A percentile compares a stretch with the other conserved stretches of the same genome.
phyloP scores from a whole-genome alignment of 2,888 invertebrate genomes.

The Pyralis farinalis region DNA sequence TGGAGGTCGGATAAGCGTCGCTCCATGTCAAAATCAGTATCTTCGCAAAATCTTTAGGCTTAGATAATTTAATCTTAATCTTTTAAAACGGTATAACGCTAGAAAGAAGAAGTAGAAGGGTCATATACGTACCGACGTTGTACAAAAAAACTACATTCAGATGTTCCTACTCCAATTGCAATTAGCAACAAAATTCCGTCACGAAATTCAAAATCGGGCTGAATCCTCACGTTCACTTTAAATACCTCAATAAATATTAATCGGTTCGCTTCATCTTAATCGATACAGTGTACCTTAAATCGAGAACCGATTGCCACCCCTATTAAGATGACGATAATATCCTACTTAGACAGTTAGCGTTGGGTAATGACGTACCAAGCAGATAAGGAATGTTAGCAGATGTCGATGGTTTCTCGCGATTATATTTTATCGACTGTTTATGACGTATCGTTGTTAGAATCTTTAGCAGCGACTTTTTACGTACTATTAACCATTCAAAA shows the following conservation, averaged over 20 bases:
- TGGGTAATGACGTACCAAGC: constrained; percentile 8
- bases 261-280: constrained; percentile 16
- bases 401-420: constrained; percentile 8
- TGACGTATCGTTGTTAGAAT: no score
- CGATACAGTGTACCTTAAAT: constrained; percentile 15
- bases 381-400: constrained; percentile 8
- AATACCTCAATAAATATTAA: constrained; percentile 18
- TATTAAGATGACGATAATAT: constrained; percentile 8
- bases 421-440: constrained; percentile 3
- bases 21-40: no score
- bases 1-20: no score
- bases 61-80: no score
- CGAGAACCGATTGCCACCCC: constrained; percentile 13
- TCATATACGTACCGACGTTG: no score
- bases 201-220: constrained; percentile 2
- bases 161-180: no score
- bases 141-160: no score
- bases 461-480: no score
- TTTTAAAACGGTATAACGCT: no score
- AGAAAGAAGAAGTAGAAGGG: no score
- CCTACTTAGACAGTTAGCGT: constrained; percentile 3
- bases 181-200: not conserved
- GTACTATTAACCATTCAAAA: no score
- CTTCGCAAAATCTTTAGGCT: no score
- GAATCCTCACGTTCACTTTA: constrained; percentile 3